These are phyloP conservation scores for Melanophora roralis DNA, from an alignment of 2,888 invertebrate species.

Conservation along the genomic window DNA sequence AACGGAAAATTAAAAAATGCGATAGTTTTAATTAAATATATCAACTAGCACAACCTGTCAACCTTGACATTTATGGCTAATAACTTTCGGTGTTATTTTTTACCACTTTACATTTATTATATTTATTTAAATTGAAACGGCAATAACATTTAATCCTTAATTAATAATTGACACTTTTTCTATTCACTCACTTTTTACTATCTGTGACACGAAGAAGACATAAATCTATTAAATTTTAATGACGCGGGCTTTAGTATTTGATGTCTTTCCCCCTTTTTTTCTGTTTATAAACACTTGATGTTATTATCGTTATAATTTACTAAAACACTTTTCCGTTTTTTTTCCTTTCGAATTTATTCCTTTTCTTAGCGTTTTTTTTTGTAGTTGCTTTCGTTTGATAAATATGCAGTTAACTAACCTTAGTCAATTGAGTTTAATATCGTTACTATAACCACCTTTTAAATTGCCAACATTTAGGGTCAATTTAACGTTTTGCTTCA, in stretches of 20 bases:
- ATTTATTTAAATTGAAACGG: no score
- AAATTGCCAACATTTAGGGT: conserved; percentile 62
- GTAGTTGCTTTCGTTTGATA: conserved; percentile 25
- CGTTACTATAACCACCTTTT: conserved; percentile 61
- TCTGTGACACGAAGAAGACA: conserved; percentile 30
- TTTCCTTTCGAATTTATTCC: conserved; percentile 29
- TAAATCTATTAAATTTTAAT: conserved; percentile 45
- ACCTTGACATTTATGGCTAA: no score
- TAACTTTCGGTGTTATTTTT: no score
- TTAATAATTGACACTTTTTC: conserved; percentile 38
- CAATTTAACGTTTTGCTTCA: conserved; percentile 62
- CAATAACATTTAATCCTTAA: conserved; percentile 6
- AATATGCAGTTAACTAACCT: conserved; percentile 59
- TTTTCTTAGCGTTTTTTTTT: conserved; percentile 1
- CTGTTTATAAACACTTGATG: conserved; percentile 41
- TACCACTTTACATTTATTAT: no score
- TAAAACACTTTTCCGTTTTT: conserved; percentile 7
- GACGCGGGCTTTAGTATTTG: conserved; percentile 20
- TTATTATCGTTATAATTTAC: conserved; percentile 35
- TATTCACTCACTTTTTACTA: conserved; percentile 49
- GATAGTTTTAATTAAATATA: no score
- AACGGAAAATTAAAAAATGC: no score
- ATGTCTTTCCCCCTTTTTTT: neutral
- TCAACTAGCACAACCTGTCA: no score
- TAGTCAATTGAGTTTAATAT: conserved; percentile 62